Evolutionary conservation across 2,113 vertebrate species (phyloP).

Genomic region (Dryoscopus gambensis): DNA sequence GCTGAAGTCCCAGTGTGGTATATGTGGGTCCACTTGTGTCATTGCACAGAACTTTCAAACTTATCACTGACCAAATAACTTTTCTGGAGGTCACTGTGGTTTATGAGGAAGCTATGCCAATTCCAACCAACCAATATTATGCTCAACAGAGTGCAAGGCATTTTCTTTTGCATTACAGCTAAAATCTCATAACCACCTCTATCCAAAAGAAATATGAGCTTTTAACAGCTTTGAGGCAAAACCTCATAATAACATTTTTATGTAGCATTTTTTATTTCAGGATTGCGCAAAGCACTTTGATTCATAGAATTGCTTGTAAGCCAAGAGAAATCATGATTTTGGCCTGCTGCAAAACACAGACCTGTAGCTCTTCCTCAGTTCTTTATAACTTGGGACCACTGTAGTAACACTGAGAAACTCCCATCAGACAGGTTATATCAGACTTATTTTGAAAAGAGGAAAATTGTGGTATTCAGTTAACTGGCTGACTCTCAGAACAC

Average conservation of each 20-base stretch:
- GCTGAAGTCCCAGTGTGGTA: background rate
- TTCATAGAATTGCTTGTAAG: background rate
- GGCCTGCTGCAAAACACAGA: background rate
- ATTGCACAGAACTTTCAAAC: background rate
- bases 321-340: background rate
- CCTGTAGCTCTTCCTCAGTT: background rate
- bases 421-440: background rate
- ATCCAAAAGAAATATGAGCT: constrained; percentile 15
- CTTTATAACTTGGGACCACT: background rate
- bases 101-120: background rate
- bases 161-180: background rate
- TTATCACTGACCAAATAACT: background rate
- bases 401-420: background rate
- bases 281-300: background rate
- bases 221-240: constrained; percentile 3
- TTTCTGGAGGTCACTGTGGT: background rate
- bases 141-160: background rate
- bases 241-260: background rate
- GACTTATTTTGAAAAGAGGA: background rate
- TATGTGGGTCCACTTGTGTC: background rate
- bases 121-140: background rate
- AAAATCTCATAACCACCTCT: background rate
- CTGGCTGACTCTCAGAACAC: background rate
- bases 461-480: background rate
- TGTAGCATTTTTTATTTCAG: constrained; percentile 32